A percentile compares a stretch with the other conserved stretches of the same genome.
These are phyloP conservation scores for Ceuthmochares aereus DNA, from an alignment of 2,113 vertebrate species.

Conservation along the genomic window DNA sequence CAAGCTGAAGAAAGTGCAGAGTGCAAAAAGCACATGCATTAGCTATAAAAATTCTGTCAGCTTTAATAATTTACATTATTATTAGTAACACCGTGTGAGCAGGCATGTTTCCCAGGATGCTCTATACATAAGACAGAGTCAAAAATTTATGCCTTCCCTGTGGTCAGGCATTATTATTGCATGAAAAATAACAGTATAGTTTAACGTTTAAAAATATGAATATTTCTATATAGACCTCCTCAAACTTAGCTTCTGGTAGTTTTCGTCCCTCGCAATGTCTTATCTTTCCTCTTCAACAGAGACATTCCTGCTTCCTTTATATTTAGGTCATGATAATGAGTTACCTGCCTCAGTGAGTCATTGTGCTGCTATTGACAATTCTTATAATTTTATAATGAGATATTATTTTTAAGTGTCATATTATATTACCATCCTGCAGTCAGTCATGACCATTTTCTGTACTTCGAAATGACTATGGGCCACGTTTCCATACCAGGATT, in stretches of 20 bases:
- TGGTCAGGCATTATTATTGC: neutral
- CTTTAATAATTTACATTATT: slow-evolving; percentile 47
- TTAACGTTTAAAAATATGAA: neutral
- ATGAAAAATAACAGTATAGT: neutral
- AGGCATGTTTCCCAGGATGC: slow-evolving; percentile 9
- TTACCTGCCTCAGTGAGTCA: slow-evolving; percentile 40
- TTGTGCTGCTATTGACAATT: slow-evolving; percentile 15
- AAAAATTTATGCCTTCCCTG: neutral
- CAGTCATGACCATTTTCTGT: neutral
- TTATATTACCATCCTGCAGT: neutral
- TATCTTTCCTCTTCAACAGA: neutral
- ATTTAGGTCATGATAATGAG: slow-evolving; percentile 48
- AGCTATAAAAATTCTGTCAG: slow-evolving; percentile 3
- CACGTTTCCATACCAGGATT: neutral
- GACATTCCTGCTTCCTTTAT: neutral
- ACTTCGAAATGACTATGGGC: neutral
- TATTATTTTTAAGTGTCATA: slow-evolving; percentile 21
- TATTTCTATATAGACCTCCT: neutral
- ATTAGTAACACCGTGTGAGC: slow-evolving; percentile 40
- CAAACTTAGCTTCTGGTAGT: neutral
- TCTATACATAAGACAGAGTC: neutral
- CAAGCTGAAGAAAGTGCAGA: neutral
- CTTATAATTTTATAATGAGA: slow-evolving; percentile 16
- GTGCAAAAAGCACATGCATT: neutral
- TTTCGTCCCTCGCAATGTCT: neutral